Evolutionary conservation across 2,797 vertebrate genomes (phyloP).

Genomic region (Lemur catta): DNA sequence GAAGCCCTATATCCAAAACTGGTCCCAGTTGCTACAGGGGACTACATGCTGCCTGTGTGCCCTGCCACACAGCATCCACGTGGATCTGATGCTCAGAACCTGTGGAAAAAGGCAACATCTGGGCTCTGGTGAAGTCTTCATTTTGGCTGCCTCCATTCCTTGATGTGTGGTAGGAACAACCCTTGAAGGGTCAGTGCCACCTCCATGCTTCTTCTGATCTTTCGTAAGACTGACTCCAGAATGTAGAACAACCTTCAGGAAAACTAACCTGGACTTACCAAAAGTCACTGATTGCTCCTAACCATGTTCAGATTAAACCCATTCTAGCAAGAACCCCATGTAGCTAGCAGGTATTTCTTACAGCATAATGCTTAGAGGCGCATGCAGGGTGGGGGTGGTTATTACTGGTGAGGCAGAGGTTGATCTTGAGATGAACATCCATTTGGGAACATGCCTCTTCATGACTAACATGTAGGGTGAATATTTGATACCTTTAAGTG

Average conservation of each 20-base stretch:
- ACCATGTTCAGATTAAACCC: not conserved
- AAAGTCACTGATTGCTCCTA: not conserved
- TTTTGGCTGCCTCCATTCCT: not conserved
- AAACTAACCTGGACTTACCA: not conserved
- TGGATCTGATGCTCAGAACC: not conserved
- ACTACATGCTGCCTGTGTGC: accelerated
- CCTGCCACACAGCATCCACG: not conserved
- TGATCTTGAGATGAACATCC: not conserved
- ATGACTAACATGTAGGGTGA: not conserved
- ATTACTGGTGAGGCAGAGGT: not conserved
- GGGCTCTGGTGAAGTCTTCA: not conserved
- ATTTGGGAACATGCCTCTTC: not conserved
- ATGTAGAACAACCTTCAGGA: not conserved
- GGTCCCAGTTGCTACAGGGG: not conserved
- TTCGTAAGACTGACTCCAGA: not conserved
- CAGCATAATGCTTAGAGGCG: too few relatives aligned
- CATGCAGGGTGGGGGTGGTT: accelerated
- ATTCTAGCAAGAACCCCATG: not conserved
- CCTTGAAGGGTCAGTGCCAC: too few relatives aligned
- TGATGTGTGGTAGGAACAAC: not conserved
- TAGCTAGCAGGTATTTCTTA: too few relatives aligned
- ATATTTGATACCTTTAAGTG: not conserved
- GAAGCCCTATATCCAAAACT: not conserved
- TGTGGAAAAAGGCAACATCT: not conserved
- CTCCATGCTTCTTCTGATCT: not conserved